Evolutionary conservation across 2,888 invertebrate species (phyloP), one percentile per base, ranked within the genome.

Genomic region (Drosophila peninsularis): DNA sequence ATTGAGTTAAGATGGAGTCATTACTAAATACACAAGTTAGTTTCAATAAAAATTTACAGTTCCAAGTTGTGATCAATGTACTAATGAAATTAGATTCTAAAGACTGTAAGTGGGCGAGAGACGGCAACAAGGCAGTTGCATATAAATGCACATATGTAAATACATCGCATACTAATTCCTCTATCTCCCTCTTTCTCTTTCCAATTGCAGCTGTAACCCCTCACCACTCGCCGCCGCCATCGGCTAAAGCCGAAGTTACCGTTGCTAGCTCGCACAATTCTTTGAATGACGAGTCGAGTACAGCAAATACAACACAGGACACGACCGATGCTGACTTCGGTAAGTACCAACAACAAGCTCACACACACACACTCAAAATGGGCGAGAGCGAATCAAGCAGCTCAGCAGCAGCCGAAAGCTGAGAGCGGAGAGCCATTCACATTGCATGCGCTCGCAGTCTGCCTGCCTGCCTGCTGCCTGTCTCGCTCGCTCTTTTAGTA

Each of bases 321-420:
- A 30, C 73, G 41, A 57, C 57, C 37, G 75, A 90, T 69, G 77
- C 76, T 50, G 92, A 91, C 63, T 87, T 92, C 76, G 92, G 92
- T 92, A 73, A 90, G 92, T 89, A 53, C 10, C 34, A 36, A 17
- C n/a, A 45, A 17, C 24, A n/a, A 4, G 21, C n/a, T 3, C 24
- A 24, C 44, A n/a, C 10, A 44, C 5, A 13, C 3, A 44, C 10
- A 34, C 14, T 14, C 11, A 5, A 21, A 10, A 19, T 2, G 36
- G 32, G 21, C 4, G 10, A 27, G 19, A 54, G 36, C 30, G 30
- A 9, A 37, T 6, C 32, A 24, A 14, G 37, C 9, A 34, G 52
- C 21, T 19, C 19, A 49, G 54, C 37, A 21, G 21, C 24, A 27
- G 42, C 30, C 3, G 6, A 30, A n/a, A 4, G 27, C 17, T 37